Evolutionary conservation across 2,888 invertebrate species (phyloP).

Genomic region (Noctua comes): DNA sequence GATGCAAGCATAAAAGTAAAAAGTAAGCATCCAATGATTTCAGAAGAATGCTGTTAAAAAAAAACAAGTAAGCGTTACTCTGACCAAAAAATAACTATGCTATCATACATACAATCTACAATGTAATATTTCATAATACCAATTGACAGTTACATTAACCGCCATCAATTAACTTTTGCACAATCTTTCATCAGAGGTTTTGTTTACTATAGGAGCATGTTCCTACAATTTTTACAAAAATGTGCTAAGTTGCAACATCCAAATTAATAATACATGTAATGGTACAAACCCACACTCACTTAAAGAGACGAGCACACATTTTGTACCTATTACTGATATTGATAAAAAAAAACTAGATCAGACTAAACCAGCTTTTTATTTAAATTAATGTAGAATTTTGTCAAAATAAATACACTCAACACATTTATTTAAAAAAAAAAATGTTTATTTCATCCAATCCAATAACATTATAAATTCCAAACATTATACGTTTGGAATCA

Average conservation of each 20-base stretch:
- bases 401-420: neutral
- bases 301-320: neutral
- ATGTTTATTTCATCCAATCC: neutral
- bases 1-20: neutral
- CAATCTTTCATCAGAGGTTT: slow-evolving; percentile 40
- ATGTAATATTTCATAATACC: slow-evolving; percentile 25
- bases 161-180: slow-evolving; percentile 24
- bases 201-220: neutral
- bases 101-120: neutral
- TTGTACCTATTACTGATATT: neutral
- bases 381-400: neutral
- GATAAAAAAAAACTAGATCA: slow-evolving; percentile 3
- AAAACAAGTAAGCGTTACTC: neutral
- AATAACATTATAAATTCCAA: neutral
- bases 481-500: neutral
- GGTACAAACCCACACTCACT: neutral
- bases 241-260: neutral
- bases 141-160: slow-evolving; percentile 5
- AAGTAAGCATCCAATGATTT: neutral
- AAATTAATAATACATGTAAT: neutral
- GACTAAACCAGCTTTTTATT: neutral
- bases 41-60: neutral
- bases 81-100: neutral
- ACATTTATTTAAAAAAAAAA: neutral
- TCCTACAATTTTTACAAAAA: neutral